These are phyloP conservation scores for Musca domestica DNA, from an alignment of 1,140 invertebrate species.

Conservation along the genomic window DNA sequence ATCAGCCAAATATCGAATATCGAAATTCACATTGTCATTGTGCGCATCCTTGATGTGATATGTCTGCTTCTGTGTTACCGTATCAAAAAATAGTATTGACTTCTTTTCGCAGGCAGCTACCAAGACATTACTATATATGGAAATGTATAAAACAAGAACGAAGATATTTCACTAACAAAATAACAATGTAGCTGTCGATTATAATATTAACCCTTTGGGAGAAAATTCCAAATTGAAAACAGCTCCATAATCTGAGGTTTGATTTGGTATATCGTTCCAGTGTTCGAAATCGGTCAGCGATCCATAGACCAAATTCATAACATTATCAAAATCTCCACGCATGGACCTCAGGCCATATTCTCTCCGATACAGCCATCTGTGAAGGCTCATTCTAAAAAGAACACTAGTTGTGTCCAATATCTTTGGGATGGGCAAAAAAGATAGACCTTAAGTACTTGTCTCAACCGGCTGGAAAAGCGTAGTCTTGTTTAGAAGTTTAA, in stretches of 20 bases:
- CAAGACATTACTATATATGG: conserved; percentile 68
- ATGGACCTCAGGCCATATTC: conserved; percentile 36
- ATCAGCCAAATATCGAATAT: too few species aligned
- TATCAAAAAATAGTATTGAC: conserved; percentile 86
- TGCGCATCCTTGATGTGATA: conserved; percentile 80
- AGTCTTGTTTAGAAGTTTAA: background rate
- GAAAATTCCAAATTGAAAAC: conserved; percentile 93
- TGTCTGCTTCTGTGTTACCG: conserved; percentile 73
- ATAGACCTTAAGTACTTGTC: too few species aligned
- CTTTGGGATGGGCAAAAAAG: too few species aligned
- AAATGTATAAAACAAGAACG: background rate
- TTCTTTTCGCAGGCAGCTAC: conserved; percentile 89
- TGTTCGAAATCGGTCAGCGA: conserved; percentile 41
- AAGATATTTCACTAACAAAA: background rate
- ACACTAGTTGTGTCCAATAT: too few species aligned
- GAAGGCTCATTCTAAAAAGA: conserved; percentile 31
- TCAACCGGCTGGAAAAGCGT: background rate
- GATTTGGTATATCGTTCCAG: conserved; percentile 28
- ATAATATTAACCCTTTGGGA: conserved; percentile 72
- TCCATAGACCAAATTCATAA: conserved; percentile 45
- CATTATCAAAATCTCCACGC: conserved; percentile 35
- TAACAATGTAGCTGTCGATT: background rate
- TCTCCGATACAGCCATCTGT: conserved; percentile 41
- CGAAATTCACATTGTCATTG: conserved; percentile 87
- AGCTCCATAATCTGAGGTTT: conserved; percentile 61